Percentiles rank a stretch among this genome's conserved stretches.
These are phyloP conservation scores for Tethya wilhelma DNA, from an alignment of 37 sponge, comb jelly and placozoan genomes.

Conservation along the genomic window DNA sequence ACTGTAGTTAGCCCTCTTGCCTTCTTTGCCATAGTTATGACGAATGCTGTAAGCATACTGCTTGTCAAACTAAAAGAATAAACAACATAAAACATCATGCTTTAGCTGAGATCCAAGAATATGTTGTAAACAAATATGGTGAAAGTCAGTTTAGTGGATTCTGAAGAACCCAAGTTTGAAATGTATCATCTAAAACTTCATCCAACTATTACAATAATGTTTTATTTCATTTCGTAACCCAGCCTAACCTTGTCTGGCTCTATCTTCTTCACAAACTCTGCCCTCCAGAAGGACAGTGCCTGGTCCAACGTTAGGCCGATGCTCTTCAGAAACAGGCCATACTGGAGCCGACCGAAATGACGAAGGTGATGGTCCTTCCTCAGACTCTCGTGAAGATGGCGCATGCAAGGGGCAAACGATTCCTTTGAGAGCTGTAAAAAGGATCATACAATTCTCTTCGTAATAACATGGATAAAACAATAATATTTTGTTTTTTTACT, in stretches of 20 bases:
- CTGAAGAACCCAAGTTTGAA: no score
- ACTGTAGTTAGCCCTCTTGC: constrained; percentile 90
- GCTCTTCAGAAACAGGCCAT: constrained; percentile 94
- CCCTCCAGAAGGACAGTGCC: constrained; percentile 86
- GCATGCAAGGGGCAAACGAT: constrained; percentile 96
- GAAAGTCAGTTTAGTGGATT: no score
- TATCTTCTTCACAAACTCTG: constrained; percentile 85
- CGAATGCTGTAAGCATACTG: constrained; percentile 94
- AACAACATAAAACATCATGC: no score
- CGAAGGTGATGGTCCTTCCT: constrained; percentile 88
- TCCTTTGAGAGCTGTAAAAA: constrained; percentile 64
- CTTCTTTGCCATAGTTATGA: constrained; percentile 94
- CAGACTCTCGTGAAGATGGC: constrained; percentile 83
- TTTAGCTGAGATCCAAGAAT: no score
- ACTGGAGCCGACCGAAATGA: constrained; percentile 93
- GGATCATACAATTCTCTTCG: not conserved
- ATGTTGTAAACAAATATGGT: no score
- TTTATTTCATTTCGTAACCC: no score
- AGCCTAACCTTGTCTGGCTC: constrained; percentile 90
- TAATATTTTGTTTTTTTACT: not conserved
- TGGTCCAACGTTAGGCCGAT: constrained; percentile 86
- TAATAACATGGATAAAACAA: no score
- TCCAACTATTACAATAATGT: no score
- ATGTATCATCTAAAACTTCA: no score
- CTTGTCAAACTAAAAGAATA: constrained; percentile 84